Conservation (phyloP, 2,888 invertebrate species). For the Philhelius pedissequus region DNA sequence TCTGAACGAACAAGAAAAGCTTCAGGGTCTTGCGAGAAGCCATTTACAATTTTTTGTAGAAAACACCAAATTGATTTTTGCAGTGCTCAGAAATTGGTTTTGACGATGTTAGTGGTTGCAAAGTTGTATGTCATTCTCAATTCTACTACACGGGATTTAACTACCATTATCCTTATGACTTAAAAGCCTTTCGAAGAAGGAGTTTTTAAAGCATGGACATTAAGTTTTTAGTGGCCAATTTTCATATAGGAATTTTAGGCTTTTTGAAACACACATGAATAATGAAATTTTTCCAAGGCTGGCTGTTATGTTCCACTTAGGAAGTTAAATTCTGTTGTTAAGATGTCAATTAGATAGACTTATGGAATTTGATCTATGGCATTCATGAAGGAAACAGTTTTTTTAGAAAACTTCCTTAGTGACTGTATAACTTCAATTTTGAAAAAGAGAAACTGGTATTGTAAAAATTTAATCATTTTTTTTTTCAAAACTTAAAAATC, state of each 20-base stretch:
- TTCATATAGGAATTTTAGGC: no score
- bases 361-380: no score
- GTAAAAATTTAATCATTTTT: no score
- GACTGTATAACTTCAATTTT: no score
- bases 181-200: neutral
- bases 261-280: neutral
- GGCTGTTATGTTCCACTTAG: no score
- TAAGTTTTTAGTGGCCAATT: neutral
- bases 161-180: neutral
- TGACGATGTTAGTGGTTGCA: neutral
- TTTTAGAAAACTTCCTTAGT: no score
- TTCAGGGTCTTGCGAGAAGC: neutral
- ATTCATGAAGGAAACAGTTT: no score
- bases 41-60: neutral
- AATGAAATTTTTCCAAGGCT: no score
- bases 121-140: neutral
- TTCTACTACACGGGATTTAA: neutral
- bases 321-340: no score
- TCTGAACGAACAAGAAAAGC: neutral
- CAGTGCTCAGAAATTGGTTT: neutral
- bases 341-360: no score
- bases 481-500: no score
- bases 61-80: neutral
- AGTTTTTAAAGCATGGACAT: neutral
- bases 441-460: no score